Conservation (phyloP, 2,888 invertebrate genomes). For the Tetrapedia diversipes region DNA sequence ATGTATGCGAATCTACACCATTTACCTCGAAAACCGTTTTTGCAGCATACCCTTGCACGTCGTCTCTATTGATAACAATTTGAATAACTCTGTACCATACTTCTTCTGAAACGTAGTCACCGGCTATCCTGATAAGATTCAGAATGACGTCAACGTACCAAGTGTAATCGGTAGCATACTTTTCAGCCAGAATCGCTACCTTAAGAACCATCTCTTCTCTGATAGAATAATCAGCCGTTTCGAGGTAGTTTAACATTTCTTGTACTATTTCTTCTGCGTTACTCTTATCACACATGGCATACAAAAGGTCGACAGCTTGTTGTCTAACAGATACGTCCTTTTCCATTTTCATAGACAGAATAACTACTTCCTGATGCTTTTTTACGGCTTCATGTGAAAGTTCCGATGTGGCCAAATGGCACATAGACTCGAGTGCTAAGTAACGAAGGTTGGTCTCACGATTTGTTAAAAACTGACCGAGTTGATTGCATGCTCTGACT, state of each 20-base stretch:
- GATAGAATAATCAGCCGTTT: slow-evolving; percentile 99
- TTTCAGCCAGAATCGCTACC: slow-evolving; percentile 99
- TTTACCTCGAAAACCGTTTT: slow-evolving; percentile 98
- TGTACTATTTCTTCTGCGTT: slow-evolving; percentile 99
- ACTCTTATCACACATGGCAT: slow-evolving; percentile 99
- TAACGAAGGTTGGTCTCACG: slow-evolving; percentile 99
- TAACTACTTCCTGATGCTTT: slow-evolving; percentile 99
- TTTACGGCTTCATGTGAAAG: slow-evolving; percentile 99
- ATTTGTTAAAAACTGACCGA: slow-evolving; percentile 98
- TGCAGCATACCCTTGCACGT: slow-evolving; percentile 99
- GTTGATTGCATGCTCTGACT: slow-evolving; percentile 98
- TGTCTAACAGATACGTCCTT: slow-evolving; percentile 99
- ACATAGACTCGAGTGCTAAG: slow-evolving; percentile 99
- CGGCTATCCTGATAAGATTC: slow-evolving; percentile 99
- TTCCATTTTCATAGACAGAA: slow-evolving; percentile 99
- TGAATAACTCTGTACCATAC: slow-evolving; percentile 99
- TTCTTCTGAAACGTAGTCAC: slow-evolving; percentile 99
- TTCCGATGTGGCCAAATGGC: slow-evolving; percentile 98
- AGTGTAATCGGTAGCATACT: slow-evolving; percentile 99
- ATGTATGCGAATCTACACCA: neutral
- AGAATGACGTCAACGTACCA: slow-evolving; percentile 99
- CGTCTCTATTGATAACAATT: slow-evolving; percentile 99
- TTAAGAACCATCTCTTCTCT: slow-evolving; percentile 99
- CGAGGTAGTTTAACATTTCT: slow-evolving; percentile 99
- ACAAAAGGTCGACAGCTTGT: slow-evolving; percentile 98